Evolutionary conservation across 2,797 vertebrate genomes (phyloP).

Genomic region (Tangara arthus): DNA sequence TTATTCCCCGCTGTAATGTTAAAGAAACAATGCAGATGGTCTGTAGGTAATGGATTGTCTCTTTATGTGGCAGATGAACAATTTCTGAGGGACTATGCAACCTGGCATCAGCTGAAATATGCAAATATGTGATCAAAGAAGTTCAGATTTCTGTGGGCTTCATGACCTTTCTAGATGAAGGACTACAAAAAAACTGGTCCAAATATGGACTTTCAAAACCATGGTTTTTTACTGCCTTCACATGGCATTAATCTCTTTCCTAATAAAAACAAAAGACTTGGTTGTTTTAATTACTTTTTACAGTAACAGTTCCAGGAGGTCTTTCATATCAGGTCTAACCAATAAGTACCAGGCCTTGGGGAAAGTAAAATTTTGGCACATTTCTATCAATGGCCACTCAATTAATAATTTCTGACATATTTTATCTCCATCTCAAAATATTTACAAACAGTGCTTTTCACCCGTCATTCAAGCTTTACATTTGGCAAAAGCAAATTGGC

Average conservation of each 20-base stretch:
- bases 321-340: neutral
- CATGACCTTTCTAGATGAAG: neutral
- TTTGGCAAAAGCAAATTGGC: neutral
- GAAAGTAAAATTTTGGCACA: neutral
- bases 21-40: neutral
- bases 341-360: neutral
- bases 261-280: neutral
- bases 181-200: neutral
- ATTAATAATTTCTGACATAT: neutral
- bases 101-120: neutral
- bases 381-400: neutral
- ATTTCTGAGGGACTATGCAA: neutral
- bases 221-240: neutral
- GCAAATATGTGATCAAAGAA: neutral
- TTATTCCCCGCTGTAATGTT: neutral
- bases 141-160: neutral
- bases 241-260: neutral
- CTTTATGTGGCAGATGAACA: neutral
- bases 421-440: neutral
- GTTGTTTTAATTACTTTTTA: neutral
- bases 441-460: conserved; percentile 15
- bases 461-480: neutral
- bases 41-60: neutral
- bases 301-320: neutral
- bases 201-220: neutral